Conservation (phyloP, 2,888 invertebrate genomes). For the Steinernema hermaphroditum region DNA sequence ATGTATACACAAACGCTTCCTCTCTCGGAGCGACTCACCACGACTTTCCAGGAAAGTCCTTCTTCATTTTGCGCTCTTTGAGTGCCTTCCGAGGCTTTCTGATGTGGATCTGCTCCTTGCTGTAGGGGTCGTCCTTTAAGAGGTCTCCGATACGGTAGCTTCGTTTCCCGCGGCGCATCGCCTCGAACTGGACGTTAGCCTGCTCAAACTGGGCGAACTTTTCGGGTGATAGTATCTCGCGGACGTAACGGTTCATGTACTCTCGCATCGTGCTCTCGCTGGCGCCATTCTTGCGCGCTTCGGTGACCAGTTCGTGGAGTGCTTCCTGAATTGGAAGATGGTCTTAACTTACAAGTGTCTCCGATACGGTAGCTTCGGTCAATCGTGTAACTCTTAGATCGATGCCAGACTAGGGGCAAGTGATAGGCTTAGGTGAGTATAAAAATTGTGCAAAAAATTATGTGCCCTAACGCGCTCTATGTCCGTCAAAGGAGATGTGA, state of each 20-base stretch:
- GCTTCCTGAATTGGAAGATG: conserved; percentile 38
- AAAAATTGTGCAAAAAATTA: too few relatives aligned
- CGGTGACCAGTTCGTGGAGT: conserved; percentile 44
- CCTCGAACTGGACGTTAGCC: conserved; percentile 39
- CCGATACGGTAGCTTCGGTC: too few relatives aligned
- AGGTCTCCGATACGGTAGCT: not conserved
- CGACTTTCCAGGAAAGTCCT: not conserved
- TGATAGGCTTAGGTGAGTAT: too few relatives aligned
- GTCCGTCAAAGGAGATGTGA: too few relatives aligned
- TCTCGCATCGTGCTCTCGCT: conserved; percentile 38
- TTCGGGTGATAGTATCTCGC: conserved; percentile 39
- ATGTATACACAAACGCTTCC: not conserved
- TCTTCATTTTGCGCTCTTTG: not conserved
- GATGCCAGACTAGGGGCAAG: too few relatives aligned
- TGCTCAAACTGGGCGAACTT: conserved; percentile 38
- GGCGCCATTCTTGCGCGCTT: conserved; percentile 44
- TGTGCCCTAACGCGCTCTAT: too few relatives aligned
- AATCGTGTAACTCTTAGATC: too few relatives aligned
- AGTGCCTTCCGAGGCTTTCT: not conserved
- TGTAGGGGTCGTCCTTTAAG: conserved; percentile 19
- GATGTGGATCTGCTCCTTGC: conserved; percentile 10
- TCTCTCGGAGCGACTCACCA: too few relatives aligned
- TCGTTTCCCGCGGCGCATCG: conserved; percentile 28
- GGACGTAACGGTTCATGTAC: conserved; percentile 42
- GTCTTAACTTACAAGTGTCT: not conserved